These are phyloP conservation scores for Nyctibius grandis DNA, from an alignment of 2,797 vertebrate genomes.

Conservation along the genomic window DNA sequence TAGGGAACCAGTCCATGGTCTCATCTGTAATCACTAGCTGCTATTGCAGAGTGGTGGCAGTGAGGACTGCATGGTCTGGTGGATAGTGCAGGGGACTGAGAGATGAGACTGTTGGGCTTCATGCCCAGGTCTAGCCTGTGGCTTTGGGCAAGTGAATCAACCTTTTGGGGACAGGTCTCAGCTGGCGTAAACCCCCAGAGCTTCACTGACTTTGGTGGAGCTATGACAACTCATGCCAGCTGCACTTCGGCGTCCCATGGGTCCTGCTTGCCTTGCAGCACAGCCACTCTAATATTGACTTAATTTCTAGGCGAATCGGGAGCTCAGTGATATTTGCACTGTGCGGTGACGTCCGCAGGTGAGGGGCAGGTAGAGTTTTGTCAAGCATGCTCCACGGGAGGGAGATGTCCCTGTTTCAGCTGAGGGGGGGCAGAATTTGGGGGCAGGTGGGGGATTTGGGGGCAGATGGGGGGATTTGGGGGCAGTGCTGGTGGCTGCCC, in stretches of 20 bases:
- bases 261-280: neutral
- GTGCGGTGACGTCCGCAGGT: neutral
- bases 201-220: neutral
- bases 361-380: neutral
- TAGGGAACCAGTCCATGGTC: neutral
- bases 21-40: conserved; percentile 16
- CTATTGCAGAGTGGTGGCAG: neutral
- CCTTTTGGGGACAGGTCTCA: neutral
- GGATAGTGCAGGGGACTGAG: neutral
- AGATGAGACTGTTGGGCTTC: neutral
- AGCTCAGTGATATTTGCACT: conserved; percentile 11
- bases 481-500: accelerated
- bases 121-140: neutral
- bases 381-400: neutral
- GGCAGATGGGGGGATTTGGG: neutral
- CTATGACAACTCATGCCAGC: neutral
- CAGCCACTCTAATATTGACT: neutral
- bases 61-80: neutral
- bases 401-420: neutral
- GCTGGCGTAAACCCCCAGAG: neutral
- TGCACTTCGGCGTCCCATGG: accelerated
- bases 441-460: neutral
- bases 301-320: neutral
- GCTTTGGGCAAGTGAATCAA: neutral
- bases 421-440: neutral